Evolutionary conservation across 2,888 invertebrate species (phyloP), one percentile per base, ranked within the genome.

Genomic region (Coelinius sp.): DNA sequence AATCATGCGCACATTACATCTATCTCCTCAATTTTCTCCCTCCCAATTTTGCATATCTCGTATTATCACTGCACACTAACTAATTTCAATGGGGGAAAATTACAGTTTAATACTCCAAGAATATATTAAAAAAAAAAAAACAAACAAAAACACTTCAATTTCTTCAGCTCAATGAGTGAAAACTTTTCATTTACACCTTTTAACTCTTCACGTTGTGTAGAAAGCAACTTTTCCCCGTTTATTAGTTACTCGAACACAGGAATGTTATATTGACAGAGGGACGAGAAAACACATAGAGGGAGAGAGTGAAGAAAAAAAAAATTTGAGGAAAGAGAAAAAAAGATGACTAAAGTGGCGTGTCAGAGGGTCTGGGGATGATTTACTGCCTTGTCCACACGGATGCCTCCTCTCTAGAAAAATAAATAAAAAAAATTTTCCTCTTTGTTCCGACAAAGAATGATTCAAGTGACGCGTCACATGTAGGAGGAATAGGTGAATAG

Each of bases 401-500:
- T 66, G 67, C 49, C 38, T 62, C 65, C 35, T 62, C 24, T 24
- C 52, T 14, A 24, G 38, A 12, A 59, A 31, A 52, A 22, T 17
- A 22, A 22, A 52, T 17, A 27, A 31, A 14, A 56, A 56, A 49
- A 67, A 67, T 8, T 31, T 17, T 56, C 25, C 31, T 59, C 59
- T 17, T 59, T 59, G 8, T 59, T 38, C 67, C 67, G 67, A 71
- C 71, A 71, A 71, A 71, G 67, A 71, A 49, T 66, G 46, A 71
- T 71, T 71, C 66, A 67, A 67, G 71, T 67, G 71, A 67, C 67
- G 59, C 67, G 71, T 59, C 46, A 71, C 62, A 62, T 49, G 71
- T 71, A 71, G 71, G 71, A 67, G 71, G 27, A n/a, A 59, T 71
- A 67, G 71, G 67, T 67, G 67, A 71, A 71, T 71, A 67, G 71